Conservation (phyloP, 1,140 invertebrate genomes). For the Ceratina calcarata region DNA sequence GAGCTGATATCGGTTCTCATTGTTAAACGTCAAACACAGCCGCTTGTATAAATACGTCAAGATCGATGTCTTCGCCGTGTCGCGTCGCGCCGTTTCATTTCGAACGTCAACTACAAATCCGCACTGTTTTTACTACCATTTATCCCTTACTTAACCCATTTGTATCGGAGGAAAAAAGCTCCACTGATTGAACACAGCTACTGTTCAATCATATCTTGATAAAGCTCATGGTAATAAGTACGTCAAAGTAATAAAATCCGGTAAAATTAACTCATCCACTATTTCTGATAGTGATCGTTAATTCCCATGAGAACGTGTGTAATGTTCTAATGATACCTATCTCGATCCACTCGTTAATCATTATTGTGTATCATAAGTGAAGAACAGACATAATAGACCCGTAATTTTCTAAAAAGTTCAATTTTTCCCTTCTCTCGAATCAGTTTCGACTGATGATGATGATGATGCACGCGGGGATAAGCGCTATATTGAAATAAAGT, state of each 20-base stretch:
- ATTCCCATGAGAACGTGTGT: no score
- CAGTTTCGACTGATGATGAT: background rate
- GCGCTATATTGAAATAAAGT: slow-evolving; percentile 1
- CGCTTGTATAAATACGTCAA: background rate
- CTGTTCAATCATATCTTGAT: no score
- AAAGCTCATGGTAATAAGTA: no score
- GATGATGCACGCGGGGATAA: slow-evolving; percentile 25
- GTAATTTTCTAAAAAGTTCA: background rate
- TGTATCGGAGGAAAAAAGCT: no score
- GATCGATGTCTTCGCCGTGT: slow-evolving; percentile 16
- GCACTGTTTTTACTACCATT: no score
- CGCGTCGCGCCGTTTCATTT: background rate
- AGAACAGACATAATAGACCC: background rate
- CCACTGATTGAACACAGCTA: no score
- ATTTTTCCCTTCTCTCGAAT: background rate
- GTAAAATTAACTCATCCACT: no score
- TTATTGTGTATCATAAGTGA: no score
- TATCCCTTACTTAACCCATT: background rate
- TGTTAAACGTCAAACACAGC: background rate
- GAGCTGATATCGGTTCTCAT: slow-evolving; percentile 4
- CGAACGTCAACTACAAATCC: background rate
- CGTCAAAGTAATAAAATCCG: no score
- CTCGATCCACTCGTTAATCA: no score
- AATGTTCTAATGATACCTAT: no score
- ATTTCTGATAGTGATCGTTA: no score